Conservation (phyloP, 2,113 vertebrate species). For the Dissostichus mawsoni region DNA sequence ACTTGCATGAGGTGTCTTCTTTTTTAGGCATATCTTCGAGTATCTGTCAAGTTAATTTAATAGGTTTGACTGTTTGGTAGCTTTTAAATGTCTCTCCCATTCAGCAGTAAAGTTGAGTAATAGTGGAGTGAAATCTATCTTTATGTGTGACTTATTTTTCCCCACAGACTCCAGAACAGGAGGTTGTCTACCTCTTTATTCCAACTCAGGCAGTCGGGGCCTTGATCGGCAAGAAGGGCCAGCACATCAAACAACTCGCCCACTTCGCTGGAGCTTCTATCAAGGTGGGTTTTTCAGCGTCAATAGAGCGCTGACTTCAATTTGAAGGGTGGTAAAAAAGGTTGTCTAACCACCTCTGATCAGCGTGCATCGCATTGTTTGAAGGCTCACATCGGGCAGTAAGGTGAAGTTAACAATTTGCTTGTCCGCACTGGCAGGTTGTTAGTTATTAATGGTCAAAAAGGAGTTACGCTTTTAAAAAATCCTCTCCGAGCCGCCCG, state of each 20-base stretch:
- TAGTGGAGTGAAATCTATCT: conserved; percentile 1
- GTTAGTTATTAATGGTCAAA: conserved; percentile 39
- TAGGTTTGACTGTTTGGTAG: conserved; percentile 12
- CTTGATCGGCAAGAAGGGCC: conserved; percentile 96
- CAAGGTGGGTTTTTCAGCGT: conserved; percentile 85
- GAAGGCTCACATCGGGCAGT: neutral
- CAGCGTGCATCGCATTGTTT: neutral
- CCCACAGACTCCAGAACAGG: conserved; percentile 90
- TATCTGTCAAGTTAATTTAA: conserved; percentile 11
- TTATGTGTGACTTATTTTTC: neutral
- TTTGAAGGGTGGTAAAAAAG: no score
- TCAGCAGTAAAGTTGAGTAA: neutral
- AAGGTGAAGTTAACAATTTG: conserved; percentile 2
- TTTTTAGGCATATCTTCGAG: conserved; percentile 19
- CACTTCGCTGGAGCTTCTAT: conserved; percentile 96
- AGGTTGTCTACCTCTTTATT: conserved; percentile 95
- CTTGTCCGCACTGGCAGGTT: conserved; percentile 11
- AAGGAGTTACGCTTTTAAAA: conserved; percentile 38
- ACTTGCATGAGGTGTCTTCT: conserved; percentile 40
- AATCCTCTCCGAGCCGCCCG: conserved; percentile 20
- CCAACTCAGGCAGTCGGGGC: conserved; percentile 96
- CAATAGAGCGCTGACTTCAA: neutral
- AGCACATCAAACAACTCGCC: conserved; percentile 96
- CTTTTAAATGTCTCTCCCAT: neutral
- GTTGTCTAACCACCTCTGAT: conserved; percentile 1